Conservation (phyloP, 2,888 invertebrate species). For the Eueremaeus valkanovi region DNA sequence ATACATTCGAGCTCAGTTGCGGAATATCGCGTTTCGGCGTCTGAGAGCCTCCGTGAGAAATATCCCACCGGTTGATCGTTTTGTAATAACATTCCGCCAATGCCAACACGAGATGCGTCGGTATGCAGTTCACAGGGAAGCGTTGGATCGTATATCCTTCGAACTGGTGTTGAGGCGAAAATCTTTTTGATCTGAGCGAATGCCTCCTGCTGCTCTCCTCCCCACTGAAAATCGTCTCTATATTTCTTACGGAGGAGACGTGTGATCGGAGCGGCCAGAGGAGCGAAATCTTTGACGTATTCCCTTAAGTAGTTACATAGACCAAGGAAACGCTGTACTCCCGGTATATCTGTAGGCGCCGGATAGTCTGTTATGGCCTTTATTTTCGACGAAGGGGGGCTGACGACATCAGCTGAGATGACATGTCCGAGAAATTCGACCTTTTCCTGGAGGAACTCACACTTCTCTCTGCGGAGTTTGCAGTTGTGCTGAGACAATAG, state of each 20-base stretch:
- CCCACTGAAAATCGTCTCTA: not conserved
- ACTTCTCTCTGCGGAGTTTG: not conserved
- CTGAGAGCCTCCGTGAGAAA: slow-evolving; percentile 42
- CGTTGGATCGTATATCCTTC: not conserved
- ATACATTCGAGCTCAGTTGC: slow-evolving; percentile 15
- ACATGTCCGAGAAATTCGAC: slow-evolving; percentile 1
- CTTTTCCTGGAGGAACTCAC: not conserved
- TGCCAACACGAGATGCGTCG: slow-evolving; percentile 3
- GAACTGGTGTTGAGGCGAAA: not conserved
- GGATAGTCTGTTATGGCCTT: not conserved
- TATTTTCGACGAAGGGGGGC: not conserved
- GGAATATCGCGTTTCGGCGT: slow-evolving; percentile 40
- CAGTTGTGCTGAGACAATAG: not conserved
- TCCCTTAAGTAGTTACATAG: slow-evolving; percentile 8
- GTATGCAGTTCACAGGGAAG: not conserved
- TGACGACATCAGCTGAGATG: not conserved
- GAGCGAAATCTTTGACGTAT: not conserved
- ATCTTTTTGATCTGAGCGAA: not conserved
- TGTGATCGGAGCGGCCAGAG: not conserved
- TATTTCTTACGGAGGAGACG: not conserved
- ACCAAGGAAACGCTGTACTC: not conserved
- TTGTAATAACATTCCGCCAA: slow-evolving; percentile 31
- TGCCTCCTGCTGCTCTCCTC: not conserved
- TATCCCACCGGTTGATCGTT: not conserved
- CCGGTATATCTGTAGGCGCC: not conserved